Evolutionary conservation across 1,140 invertebrate species (phyloP).

Genomic region (Lepidotrigona ventralis): DNA sequence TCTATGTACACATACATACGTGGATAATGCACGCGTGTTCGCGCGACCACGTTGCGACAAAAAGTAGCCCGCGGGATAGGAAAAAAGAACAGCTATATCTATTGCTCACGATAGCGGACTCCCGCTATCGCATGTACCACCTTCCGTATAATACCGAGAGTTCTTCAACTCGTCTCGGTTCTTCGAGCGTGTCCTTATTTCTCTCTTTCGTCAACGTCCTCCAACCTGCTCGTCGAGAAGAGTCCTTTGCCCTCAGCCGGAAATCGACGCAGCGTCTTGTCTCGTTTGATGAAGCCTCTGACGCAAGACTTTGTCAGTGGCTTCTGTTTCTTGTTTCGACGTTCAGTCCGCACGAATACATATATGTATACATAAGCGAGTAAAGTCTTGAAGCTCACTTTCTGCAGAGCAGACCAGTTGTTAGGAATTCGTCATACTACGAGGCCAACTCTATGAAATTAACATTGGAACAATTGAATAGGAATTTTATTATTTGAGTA

Average conservation of each 20-base stretch:
- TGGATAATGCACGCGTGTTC: neutral
- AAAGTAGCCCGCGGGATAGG: conserved; percentile 60
- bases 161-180: conserved; percentile 16
- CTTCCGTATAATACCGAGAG: conserved; percentile 62
- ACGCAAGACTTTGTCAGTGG: neutral
- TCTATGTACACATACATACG: too few relatives aligned
- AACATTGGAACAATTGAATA: too few relatives aligned
- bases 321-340: neutral
- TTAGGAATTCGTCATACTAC: too few relatives aligned
- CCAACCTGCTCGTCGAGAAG: too few relatives aligned
- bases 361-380: neutral
- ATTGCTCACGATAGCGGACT: conserved; percentile 64
- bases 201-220: neutral
- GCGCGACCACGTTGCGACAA: conserved; percentile 46
- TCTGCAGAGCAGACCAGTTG: neutral
- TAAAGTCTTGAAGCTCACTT: neutral
- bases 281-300: neutral
- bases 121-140: conserved; percentile 50
- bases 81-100: conserved; percentile 65
- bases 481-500: too few relatives aligned
- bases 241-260: neutral
- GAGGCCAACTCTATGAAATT: too few relatives aligned
- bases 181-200: neutral
- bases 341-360: neutral
- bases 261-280: neutral